Evolutionary conservation across 2,888 invertebrate species (phyloP).

Genomic region (Podotricha telesiphe): DNA sequence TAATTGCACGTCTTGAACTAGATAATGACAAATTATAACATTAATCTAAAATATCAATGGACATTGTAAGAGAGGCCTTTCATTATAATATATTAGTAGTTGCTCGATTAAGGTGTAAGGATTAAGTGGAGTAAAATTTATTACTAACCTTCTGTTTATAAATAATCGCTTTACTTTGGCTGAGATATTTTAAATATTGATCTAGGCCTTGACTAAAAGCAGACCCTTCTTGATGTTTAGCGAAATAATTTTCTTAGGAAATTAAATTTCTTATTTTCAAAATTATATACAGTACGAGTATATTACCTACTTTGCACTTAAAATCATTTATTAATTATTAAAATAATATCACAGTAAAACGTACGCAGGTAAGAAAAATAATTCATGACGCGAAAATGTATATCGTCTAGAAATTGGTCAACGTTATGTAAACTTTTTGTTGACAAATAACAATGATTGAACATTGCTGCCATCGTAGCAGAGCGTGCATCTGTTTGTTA

Average conservation of each 20-base stretch:
- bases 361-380: too few species aligned
- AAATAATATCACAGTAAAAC: too few species aligned
- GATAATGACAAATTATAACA: constrained; percentile 25
- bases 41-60: not conserved
- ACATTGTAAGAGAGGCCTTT: constrained; percentile 10
- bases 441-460: too few species aligned
- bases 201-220: not conserved
- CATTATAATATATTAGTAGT: not conserved
- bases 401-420: too few species aligned
- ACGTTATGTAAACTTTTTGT: too few species aligned
- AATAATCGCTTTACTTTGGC: not conserved
- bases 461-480: too few species aligned
- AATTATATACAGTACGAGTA: not conserved
- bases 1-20: constrained; percentile 20
- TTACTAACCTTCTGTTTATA: constrained; percentile 12
- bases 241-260: not conserved
- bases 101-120: not conserved
- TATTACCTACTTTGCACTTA: too few species aligned
- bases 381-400: too few species aligned
- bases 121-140: constrained; percentile 6
- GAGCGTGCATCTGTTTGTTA: too few species aligned
- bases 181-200: constrained; percentile 6
- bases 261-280: too few species aligned
- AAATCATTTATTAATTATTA: too few species aligned
- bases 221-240: not conserved